Evolutionary conservation across 2,113 vertebrate genomes (phyloP).

Genomic region (Phylloscopus trochiloides): DNA sequence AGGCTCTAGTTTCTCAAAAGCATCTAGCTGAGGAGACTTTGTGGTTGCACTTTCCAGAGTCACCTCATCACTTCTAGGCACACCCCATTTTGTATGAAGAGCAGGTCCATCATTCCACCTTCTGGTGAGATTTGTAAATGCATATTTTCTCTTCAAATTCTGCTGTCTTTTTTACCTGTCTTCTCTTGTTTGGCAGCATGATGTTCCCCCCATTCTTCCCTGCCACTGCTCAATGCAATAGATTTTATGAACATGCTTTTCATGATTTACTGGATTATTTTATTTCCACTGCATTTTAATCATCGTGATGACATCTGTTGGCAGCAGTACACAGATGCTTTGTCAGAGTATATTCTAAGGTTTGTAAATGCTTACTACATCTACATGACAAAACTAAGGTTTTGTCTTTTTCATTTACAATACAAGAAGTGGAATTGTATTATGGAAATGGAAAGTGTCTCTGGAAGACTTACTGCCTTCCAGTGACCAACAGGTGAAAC

Average conservation of each 20-base stretch:
- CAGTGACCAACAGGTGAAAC: not conserved
- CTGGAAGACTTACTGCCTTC: not conserved
- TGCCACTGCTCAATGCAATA: not conserved
- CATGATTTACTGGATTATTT: constrained; percentile 56
- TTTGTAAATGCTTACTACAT: not conserved
- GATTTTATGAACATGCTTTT: not conserved
- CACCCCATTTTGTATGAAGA: not conserved
- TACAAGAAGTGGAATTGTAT: not conserved
- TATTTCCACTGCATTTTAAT: constrained; percentile 59
- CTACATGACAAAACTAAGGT: not conserved
- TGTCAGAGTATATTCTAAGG: not conserved
- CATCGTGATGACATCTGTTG: constrained; percentile 63
- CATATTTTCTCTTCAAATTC: not conserved
- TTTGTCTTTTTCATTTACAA: not conserved
- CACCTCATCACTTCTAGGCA: not conserved
- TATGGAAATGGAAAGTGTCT: not conserved
- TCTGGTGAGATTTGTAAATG: not conserved
- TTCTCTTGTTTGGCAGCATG: not conserved
- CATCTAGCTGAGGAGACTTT: not conserved
- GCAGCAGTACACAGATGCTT: constrained; percentile 11
- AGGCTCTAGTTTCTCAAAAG: not conserved
- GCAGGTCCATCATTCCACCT: not conserved
- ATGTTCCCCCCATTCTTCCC: not conserved
- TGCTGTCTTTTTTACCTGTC: not conserved
- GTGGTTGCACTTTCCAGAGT: not conserved